Evolutionary conservation across 2,888 invertebrate genomes (phyloP), one percentile per base, ranked within the genome.

Genomic region (Punctoribates punctum): DNA sequence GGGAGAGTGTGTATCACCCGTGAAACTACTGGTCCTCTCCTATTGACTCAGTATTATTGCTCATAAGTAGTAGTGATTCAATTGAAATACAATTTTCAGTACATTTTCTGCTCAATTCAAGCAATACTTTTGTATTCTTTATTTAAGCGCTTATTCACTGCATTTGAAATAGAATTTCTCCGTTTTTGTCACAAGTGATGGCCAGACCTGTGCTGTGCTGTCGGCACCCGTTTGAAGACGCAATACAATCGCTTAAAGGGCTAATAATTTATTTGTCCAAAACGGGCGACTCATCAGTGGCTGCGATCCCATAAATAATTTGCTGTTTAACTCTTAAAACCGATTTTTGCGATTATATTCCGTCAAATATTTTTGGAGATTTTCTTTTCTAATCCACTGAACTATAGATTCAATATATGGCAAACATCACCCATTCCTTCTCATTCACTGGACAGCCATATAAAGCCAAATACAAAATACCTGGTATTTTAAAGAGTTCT

Each of bases 121-220:
- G 60, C 60, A 60, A 60, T 60, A 60, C 25, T 27, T 60, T 60
- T 60, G 60, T 60, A 60, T 60, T 60, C 60, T 60, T 60, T 60
- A 60, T 60, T 60, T 60, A 60, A 60, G 60, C 60, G 60, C 60
- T 60, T 27, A 60, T 60, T 54, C 54, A 17, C 46, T 48, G 46
- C 20, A 54, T 20, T 54, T 54, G 3, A 54, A 54, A 54, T 54
- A 54, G n/a, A 15, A 54, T 20, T 54, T 54, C 48, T 54, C n/a
- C 20, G 54, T 54, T 54, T 48, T 17, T 15, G 54, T 34, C 54
- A 54, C 54, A 54, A 54, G 15, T 48, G 17, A 34, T 34, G 34
- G 34, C 34, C 34, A 34, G 34, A 5, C 20, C n/a, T 8, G 20
- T 15, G 54, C 54, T 54, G 20, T 54, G 9, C 54, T 54, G 54